Percentiles rank a stretch among this genome's conserved stretches.
Evolutionary conservation across 1,140 invertebrate species (phyloP).

Genomic region (Brachionus sp.): DNA sequence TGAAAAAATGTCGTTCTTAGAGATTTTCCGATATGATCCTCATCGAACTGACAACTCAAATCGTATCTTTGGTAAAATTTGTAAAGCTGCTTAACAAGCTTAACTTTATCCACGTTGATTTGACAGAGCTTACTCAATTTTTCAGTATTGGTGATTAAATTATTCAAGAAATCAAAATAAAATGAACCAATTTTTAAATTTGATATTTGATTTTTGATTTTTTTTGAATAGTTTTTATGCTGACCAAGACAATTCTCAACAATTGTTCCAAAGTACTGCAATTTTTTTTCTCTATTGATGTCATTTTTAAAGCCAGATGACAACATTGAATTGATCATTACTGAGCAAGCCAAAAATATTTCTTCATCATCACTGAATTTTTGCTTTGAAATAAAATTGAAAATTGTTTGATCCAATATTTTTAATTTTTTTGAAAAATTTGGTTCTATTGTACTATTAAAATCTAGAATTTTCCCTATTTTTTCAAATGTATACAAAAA

Average conservation of each 20-base stretch:
- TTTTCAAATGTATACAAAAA: constrained; percentile 25
- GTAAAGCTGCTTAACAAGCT: neutral
- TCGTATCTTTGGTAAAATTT: neutral
- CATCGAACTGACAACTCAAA: neutral
- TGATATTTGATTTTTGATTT: neutral
- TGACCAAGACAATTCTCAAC: neutral
- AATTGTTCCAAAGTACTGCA: neutral
- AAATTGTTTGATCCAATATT: neutral
- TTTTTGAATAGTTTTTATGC: neutral
- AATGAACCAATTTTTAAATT: neutral
- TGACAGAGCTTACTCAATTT: neutral
- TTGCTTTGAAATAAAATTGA: neutral
- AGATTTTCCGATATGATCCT: neutral
- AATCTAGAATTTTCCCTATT: neutral
- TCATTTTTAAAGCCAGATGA: neutral
- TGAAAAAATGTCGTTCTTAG: neutral
- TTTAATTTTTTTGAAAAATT: neutral
- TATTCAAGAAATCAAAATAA: constrained; percentile 11
- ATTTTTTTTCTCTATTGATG: neutral
- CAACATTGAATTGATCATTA: neutral
- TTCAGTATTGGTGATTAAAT: neutral
- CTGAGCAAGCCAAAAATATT: neutral
- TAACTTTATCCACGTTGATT: neutral
- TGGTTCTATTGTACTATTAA: neutral
- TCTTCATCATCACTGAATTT: neutral